Evolutionary conservation across 2,888 invertebrate genomes (phyloP).

Genomic region (Gymnosoma rotundatum): DNA sequence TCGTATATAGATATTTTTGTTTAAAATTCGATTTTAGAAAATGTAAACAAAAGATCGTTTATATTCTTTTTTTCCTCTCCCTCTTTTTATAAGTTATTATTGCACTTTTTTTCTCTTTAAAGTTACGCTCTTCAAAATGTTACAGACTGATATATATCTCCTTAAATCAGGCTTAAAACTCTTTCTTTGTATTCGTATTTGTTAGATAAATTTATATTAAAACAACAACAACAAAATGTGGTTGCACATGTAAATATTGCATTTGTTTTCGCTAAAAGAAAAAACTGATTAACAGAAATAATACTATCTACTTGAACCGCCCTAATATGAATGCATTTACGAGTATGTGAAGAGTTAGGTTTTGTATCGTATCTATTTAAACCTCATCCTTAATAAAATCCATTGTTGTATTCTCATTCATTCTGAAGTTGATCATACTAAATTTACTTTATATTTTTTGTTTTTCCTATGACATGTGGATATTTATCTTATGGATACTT

Average conservation of each 20-base stretch:
- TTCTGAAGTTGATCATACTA: conserved; percentile 32
- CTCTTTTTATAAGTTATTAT: not conserved
- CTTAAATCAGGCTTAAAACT: too few relatives aligned
- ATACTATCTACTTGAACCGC: conserved; percentile 28
- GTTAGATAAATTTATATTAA: not conserved
- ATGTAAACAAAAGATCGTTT: too few relatives aligned
- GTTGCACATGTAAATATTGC: conserved; percentile 13
- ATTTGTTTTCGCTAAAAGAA: too few relatives aligned
- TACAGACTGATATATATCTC: too few relatives aligned
- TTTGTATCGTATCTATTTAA: conserved; percentile 34
- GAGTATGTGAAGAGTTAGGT: conserved; percentile 1
- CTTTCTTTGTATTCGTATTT: too few relatives aligned
- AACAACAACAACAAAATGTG: conserved; percentile 22
- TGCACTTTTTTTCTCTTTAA: too few relatives aligned
- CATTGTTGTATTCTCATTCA: conserved; percentile 37
- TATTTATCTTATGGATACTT: conserved; percentile 60
- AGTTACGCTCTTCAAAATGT: too few relatives aligned
- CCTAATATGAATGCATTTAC: conserved; percentile 10
- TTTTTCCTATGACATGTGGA: conserved; percentile 50
- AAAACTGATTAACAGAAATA: not conserved
- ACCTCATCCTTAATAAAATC: conserved; percentile 15
- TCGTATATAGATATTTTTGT: too few relatives aligned
- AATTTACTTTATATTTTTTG: conserved; percentile 16
- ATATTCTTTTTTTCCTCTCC: not conserved
- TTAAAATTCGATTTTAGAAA: too few relatives aligned